Evolutionary conservation across 30 jellyfish, hydroid and myxozoan species (phyloP).

Genomic region (Nemopilema nomurai): DNA sequence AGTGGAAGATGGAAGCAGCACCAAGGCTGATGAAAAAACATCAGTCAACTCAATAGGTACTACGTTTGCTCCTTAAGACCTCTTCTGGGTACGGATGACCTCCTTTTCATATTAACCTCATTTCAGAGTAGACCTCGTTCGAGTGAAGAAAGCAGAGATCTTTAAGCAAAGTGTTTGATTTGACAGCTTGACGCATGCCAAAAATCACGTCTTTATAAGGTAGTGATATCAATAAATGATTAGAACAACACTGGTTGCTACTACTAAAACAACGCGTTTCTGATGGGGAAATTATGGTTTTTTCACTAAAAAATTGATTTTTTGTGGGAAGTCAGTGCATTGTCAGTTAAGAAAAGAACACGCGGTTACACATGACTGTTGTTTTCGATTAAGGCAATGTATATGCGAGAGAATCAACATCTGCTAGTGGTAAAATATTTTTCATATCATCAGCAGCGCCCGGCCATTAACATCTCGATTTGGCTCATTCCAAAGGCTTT

Average conservation of each 20-base stretch:
- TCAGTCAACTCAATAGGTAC: neutral
- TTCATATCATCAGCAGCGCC: neutral
- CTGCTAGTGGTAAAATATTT: neutral
- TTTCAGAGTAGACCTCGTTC: conserved; percentile 1
- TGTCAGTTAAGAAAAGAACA: neutral
- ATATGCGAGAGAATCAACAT: neutral
- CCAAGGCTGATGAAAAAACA: neutral
- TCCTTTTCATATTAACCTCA: neutral
- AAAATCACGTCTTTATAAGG: neutral
- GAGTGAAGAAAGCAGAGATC: neutral
- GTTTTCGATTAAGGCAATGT: neutral
- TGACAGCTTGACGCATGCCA: neutral
- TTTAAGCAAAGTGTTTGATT: conserved; percentile 1
- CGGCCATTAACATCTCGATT: neutral
- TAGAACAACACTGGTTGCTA: neutral
- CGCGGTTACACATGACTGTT: neutral
- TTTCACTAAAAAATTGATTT: neutral
- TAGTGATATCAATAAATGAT: neutral
- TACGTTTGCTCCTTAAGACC: neutral
- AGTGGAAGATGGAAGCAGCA: neutral
- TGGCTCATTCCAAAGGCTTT: neutral
- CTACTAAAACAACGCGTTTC: neutral
- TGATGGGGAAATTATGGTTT: neutral
- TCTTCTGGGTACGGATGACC: neutral
- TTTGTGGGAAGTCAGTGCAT: neutral